These are phyloP conservation scores for Sylvietta virens DNA, from an alignment of 2,113 vertebrate genomes.

Conservation along the genomic window DNA sequence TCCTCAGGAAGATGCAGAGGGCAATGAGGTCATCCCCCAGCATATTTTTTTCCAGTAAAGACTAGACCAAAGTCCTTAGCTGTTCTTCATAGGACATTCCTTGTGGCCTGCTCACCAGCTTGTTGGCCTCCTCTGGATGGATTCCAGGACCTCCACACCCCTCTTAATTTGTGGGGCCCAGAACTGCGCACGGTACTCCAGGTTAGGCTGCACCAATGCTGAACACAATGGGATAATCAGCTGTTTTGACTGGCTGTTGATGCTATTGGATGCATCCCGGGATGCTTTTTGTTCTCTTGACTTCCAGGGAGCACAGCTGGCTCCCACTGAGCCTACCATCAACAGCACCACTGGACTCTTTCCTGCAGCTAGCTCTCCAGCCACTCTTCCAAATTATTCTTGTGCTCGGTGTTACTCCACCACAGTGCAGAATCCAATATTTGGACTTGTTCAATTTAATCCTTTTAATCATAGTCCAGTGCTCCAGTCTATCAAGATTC, in stretches of 20 bases:
- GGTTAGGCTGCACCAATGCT: neutral
- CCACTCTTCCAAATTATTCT: neutral
- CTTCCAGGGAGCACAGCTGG: neutral
- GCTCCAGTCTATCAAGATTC: neutral
- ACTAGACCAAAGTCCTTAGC: neutral
- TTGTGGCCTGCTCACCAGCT: neutral
- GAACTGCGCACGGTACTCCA: neutral
- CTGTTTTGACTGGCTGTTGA: neutral
- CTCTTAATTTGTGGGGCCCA: neutral
- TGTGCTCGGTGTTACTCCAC: fast-evolving
- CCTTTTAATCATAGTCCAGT: neutral
- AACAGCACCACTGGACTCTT: fast-evolving
- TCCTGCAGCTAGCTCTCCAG: neutral
- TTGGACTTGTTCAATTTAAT: neutral
- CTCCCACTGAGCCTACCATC: neutral
- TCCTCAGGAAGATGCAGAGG: neutral
- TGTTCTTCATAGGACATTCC: fast-evolving
- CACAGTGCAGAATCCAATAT: neutral
- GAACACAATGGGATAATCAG: neutral
- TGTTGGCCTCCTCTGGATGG: neutral
- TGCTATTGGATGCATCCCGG: neutral
- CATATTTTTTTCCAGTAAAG: neutral
- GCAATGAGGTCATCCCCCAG: neutral
- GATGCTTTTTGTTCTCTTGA: neutral
- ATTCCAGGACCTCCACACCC: neutral